Evolutionary conservation across 2,888 invertebrate genomes (phyloP), one percentile per base, ranked within the genome.

Genomic region (Didymodactylos carnosus): DNA sequence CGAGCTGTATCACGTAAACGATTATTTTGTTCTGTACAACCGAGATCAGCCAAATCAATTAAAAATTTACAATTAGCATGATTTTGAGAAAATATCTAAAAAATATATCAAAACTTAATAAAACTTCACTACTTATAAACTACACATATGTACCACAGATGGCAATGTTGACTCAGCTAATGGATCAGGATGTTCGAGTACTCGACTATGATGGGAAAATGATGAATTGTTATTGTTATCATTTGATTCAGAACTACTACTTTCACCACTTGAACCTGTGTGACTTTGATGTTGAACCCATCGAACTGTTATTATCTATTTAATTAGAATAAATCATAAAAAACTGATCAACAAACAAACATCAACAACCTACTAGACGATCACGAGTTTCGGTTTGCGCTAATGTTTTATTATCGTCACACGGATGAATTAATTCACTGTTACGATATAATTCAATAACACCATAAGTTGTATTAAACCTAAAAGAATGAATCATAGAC

Each of bases 1-100:
- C 91, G 87, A 3, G 90, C 90, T 62, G 90, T 90, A 80, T 94
- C 94, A 46, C 91, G 87, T 77, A 95, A 85, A 75, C 88, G 88
- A 25, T 89, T 87, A 80, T 91, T 89, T 77, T 88, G 88, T 79
- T 92, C 86, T 73, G 88, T 88, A 80, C 91, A 90, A 69, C 93
- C 94, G 78, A 92, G 84, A 82, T 92, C 92, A 79, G 92, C 91
- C 78, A 94, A 85, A 82, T 92, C 91, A 77, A 85, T 83, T 74
- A 85, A 78, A 78, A 85, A 85, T 78, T 80, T 79, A 69, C 81
- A 81, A 79, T 83, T 83, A 81, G 88, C 87, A 51, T 79, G 88
- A 87, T 78, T 90, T 88, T 84, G 89, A 88, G 94, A 89, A 86
- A 94, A 91, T 82, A 92, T 91, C 79, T 62, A 35, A 4, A 2